These are phyloP conservation scores for Patagioenas fasciata DNA, from an alignment of 2,113 vertebrate genomes.

Conservation along the genomic window DNA sequence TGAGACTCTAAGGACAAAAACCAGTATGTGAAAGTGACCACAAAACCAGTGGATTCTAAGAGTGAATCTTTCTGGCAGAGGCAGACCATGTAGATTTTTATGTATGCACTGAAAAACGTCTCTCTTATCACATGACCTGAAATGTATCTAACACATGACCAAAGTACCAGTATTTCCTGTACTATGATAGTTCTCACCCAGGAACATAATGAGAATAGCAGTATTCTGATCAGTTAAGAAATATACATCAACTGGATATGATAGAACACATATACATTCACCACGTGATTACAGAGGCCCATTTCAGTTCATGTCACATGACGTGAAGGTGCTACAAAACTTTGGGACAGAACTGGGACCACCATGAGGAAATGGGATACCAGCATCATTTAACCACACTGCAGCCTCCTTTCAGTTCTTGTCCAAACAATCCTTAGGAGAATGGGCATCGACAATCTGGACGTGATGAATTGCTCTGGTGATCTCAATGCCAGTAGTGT, in stretches of 20 bases:
- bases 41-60: neutral
- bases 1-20: neutral
- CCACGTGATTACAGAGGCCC: neutral
- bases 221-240: neutral
- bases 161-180: neutral
- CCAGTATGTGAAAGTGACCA: neutral
- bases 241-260: neutral
- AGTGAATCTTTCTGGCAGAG: neutral
- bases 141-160: neutral
- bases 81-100: neutral
- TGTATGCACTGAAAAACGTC: neutral
- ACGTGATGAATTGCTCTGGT: neutral
- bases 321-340: neutral
- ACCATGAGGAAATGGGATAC: neutral
- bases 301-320: neutral
- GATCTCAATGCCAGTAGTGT: neutral
- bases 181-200: neutral
- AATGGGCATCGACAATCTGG: neutral
- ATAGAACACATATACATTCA: neutral
- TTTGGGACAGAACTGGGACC: neutral
- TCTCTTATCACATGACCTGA: neutral
- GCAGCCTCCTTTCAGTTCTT: neutral
- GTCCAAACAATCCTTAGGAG: neutral
- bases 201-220: neutral
- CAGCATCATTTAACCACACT: neutral